Evolutionary conservation across 2,797 vertebrate genomes (phyloP).

Genomic region (Etheostoma nigrum): DNA sequence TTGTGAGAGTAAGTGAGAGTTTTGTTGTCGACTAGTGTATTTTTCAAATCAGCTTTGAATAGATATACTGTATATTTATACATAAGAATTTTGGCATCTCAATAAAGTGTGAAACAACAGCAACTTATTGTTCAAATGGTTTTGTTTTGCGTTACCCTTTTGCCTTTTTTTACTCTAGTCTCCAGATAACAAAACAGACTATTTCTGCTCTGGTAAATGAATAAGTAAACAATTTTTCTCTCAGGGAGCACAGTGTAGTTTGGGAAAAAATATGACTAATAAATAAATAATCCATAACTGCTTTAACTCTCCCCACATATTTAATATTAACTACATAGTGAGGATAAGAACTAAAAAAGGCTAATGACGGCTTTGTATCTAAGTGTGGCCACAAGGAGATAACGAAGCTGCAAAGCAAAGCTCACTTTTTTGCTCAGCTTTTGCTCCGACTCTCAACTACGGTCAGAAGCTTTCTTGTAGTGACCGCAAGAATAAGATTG

Average conservation of each 20-base stretch:
- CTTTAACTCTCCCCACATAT: constrained; percentile 18
- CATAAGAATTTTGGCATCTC: neutral
- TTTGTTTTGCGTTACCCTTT: constrained; percentile 5
- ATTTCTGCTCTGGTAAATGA: constrained; percentile 29
- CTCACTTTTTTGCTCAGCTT: constrained; percentile 10
- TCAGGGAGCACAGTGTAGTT: constrained; percentile 21
- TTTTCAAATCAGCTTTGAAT: neutral
- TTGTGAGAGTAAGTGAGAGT: neutral
- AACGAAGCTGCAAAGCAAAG: neutral
- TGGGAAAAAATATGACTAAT: constrained; percentile 13
- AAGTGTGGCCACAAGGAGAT: neutral
- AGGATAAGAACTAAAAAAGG: constrained; percentile 12
- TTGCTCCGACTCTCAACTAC: constrained; percentile 2
- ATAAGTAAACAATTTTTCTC: constrained; percentile 38
- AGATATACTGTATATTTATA: neutral
- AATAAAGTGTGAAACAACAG: neutral
- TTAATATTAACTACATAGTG: constrained; percentile 22
- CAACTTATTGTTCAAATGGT: constrained; percentile 5
- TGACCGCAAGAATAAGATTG: constrained; percentile 4
- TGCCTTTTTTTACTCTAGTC: constrained; percentile 10
- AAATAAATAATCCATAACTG: constrained; percentile 45
- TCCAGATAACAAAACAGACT: constrained; percentile 15
- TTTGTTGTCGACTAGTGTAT: neutral
- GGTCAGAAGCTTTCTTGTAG: constrained; percentile 19
- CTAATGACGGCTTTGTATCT: constrained; percentile 2